A percentile compares a stretch with the other conserved stretches of the same genome.
Conservation (phyloP, 2,113 vertebrate species). For the Cavia aperea region DNA sequence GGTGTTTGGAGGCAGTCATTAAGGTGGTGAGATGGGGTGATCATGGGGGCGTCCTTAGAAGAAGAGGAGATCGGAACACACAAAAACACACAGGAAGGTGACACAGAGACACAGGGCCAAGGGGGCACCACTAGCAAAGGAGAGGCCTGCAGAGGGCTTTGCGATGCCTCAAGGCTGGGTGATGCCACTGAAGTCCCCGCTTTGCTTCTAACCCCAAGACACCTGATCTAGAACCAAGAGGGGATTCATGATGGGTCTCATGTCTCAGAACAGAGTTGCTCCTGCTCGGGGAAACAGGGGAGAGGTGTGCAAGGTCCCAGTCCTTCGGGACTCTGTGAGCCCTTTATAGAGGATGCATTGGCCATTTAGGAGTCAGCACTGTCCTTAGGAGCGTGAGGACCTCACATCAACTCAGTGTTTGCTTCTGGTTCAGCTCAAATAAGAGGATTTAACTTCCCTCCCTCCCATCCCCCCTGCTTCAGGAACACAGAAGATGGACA, state of each 20-base stretch:
- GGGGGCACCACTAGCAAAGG: background rate
- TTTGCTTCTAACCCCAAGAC: rapidly evolving
- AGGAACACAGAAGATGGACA: background rate
- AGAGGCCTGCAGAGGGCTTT: background rate
- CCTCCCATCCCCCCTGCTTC: background rate
- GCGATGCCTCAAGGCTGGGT: rapidly evolving
- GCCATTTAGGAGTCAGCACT: rapidly evolving
- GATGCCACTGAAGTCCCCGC: conserved; percentile 37
- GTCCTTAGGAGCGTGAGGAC: rapidly evolving
- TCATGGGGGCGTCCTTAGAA: background rate
- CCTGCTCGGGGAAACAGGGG: background rate
- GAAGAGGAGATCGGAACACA: background rate
- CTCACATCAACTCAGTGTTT: rapidly evolving
- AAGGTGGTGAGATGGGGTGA: background rate
- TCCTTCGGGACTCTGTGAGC: rapidly evolving
- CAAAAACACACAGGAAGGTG: background rate
- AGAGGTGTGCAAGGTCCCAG: background rate
- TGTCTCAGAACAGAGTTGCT: too few relatives aligned
- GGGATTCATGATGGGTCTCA: rapidly evolving
- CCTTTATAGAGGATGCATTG: background rate
- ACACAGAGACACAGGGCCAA: rapidly evolving
- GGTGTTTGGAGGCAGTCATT: background rate
- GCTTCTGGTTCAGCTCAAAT: background rate
- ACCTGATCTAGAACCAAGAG: too few relatives aligned
- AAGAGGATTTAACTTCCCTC: background rate